A percentile compares a stretch with the other conserved stretches of the same genome.
These are phyloP conservation scores for Clupea harengus DNA, from an alignment of 2,113 vertebrate species.

Conservation along the genomic window DNA sequence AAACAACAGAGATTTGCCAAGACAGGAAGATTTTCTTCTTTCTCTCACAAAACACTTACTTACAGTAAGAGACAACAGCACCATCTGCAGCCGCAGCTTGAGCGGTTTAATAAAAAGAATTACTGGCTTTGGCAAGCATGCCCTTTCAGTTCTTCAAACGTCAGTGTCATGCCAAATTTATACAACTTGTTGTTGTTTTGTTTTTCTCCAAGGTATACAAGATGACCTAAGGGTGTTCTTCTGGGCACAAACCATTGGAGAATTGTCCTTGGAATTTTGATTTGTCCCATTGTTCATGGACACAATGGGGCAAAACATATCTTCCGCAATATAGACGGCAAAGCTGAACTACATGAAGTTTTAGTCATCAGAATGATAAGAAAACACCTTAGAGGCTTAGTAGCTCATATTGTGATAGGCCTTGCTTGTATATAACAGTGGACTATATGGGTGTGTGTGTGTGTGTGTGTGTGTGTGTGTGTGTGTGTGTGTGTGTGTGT, in stretches of 20 bases:
- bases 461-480: too few species aligned
- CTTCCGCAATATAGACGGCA: too few species aligned
- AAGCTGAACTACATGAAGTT: too few species aligned
- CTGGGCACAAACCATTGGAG: background rate
- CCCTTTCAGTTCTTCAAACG: background rate
- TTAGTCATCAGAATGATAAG: too few species aligned
- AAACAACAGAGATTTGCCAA: background rate
- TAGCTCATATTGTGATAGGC: background rate
- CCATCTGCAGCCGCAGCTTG: background rate
- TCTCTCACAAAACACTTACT: background rate
- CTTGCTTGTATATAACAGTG: too few species aligned
- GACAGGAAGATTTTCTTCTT: background rate
- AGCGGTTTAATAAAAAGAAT: background rate
- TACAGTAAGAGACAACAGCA: background rate
- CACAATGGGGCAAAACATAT: too few species aligned
- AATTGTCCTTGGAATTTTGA: background rate
- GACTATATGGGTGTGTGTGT: too few species aligned
- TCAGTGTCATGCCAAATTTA: background rate
- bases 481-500: too few species aligned
- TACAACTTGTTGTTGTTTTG: background rate
- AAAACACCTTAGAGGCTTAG: too few species aligned
- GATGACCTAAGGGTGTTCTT: background rate
- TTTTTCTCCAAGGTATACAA: background rate
- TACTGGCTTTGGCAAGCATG: background rate
- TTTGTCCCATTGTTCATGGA: background rate